Evolutionary conservation across 2,888 invertebrate species (phyloP).

Genomic region (Thymelicus sylvestris): DNA sequence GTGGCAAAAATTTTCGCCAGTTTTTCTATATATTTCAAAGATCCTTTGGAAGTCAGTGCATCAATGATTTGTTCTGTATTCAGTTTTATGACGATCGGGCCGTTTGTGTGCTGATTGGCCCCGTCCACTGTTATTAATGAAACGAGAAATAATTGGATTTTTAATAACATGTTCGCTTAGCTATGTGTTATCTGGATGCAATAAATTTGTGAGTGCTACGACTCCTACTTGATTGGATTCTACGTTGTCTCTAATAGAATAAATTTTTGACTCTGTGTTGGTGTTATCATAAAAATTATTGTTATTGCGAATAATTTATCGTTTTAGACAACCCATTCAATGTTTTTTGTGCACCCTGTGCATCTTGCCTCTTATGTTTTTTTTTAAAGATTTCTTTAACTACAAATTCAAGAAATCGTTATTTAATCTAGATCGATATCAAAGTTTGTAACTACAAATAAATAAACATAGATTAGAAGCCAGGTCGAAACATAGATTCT

Average conservation of each 20-base stretch:
- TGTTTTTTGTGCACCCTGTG: too few species aligned
- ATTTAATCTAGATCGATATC: too few species aligned
- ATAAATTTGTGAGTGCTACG: slow-evolving; percentile 27
- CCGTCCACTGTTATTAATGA: slow-evolving; percentile 30
- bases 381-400: too few species aligned
- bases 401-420: too few species aligned
- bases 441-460: too few species aligned
- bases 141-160: slow-evolving; percentile 44
- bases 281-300: neutral
- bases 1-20: slow-evolving; percentile 52
- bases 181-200: slow-evolving; percentile 33
- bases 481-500: neutral
- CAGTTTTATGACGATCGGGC: slow-evolving; percentile 42
- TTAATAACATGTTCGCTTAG: slow-evolving; percentile 47
- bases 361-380: too few species aligned
- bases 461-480: neutral
- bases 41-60: slow-evolving; percentile 49
- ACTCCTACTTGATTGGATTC: slow-evolving; percentile 36
- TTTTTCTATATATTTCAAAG: slow-evolving; percentile 48
- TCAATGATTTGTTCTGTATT: slow-evolving; percentile 48
- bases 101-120: slow-evolving; percentile 10
- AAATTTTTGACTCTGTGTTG: neutral
- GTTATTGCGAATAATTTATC: too few species aligned
- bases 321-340: too few species aligned
- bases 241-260: neutral